These are phyloP conservation scores for Apamea anceps DNA, from an alignment of 2,888 invertebrate species.

Conservation along the genomic window DNA sequence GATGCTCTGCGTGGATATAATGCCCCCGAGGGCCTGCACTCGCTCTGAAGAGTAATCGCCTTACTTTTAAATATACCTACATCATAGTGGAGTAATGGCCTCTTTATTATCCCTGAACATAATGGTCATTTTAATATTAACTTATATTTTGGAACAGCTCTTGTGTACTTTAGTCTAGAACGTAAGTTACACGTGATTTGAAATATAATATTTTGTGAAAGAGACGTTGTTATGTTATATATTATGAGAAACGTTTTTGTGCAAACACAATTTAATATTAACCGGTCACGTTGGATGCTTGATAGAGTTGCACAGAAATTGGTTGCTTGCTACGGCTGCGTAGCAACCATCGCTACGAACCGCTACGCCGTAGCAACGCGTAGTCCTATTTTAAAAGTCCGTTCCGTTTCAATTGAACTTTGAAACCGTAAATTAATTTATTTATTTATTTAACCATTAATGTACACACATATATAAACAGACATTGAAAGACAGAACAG, in stretches of 20 bases:
- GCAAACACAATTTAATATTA: background rate
- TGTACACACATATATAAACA: too few relatives aligned
- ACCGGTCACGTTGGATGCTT: background rate
- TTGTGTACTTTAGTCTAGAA: background rate
- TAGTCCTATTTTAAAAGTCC: constrained; percentile 12
- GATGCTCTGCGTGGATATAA: constrained; percentile 34
- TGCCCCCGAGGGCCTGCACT: constrained; percentile 47
- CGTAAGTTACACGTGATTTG: constrained; percentile 1
- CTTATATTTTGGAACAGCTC: constrained; percentile 10
- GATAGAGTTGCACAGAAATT: background rate
- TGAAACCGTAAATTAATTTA: constrained; percentile 7
- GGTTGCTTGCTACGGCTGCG: constrained; percentile 27
- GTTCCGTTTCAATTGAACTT: constrained; percentile 20
- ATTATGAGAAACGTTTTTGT: background rate
- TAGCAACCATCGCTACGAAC: constrained; percentile 5
- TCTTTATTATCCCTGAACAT: constrained; percentile 38
- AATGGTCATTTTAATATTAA: constrained; percentile 31
- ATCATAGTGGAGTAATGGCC: constrained; percentile 25
- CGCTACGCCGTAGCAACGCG: constrained; percentile 51
- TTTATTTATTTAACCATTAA: too few relatives aligned
- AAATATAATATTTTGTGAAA: constrained; percentile 9
- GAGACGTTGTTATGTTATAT: constrained; percentile 4
- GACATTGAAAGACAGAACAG: too few relatives aligned
- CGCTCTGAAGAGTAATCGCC: constrained; percentile 20
- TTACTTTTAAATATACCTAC: constrained; percentile 50